Conservation (phyloP, 2,888 invertebrate species). For the Boloria euphrosyne region DNA sequence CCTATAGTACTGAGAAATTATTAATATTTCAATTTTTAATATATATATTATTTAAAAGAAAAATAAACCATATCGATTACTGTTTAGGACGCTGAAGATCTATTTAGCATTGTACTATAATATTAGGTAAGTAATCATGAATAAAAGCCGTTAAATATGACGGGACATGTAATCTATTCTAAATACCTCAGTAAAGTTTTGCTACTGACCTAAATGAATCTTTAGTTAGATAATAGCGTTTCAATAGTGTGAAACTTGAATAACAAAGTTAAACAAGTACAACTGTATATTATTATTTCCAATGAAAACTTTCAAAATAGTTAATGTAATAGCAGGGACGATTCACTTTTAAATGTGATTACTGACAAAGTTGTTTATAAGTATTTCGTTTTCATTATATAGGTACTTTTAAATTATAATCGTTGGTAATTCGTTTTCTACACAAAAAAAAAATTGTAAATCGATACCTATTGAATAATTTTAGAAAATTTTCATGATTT, state of each 20-base stretch:
- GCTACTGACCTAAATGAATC: slow-evolving; percentile 22
- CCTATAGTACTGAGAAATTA: not conserved
- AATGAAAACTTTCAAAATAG: slow-evolving; percentile 24
- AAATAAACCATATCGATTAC: too few species aligned
- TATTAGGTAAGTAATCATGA: not conserved
- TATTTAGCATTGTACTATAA: too few species aligned
- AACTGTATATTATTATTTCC: slow-evolving; percentile 27
- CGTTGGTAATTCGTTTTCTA: too few species aligned
- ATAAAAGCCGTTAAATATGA: not conserved
- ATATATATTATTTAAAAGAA: not conserved
- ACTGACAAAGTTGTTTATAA: slow-evolving; percentile 82
- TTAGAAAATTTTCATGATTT: too few species aligned
- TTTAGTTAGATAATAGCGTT: slow-evolving; percentile 27
- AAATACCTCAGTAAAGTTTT: not conserved
- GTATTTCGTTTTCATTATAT: not conserved
- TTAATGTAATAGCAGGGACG: slow-evolving; percentile 9
- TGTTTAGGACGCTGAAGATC: too few species aligned
- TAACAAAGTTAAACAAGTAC: slow-evolving; percentile 28
- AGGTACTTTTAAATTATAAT: too few species aligned
- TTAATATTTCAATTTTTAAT: slow-evolving; percentile 4
- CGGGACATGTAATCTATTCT: not conserved
- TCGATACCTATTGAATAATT: too few species aligned
- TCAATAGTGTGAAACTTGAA: slow-evolving; percentile 33
- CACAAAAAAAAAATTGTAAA: too few species aligned
- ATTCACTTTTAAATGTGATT: slow-evolving; percentile 8